Percentiles rank a stretch among this genome's conserved stretches.
Conservation (phyloP, 1,140 invertebrate genomes). For the Megalopta genalis region DNA sequence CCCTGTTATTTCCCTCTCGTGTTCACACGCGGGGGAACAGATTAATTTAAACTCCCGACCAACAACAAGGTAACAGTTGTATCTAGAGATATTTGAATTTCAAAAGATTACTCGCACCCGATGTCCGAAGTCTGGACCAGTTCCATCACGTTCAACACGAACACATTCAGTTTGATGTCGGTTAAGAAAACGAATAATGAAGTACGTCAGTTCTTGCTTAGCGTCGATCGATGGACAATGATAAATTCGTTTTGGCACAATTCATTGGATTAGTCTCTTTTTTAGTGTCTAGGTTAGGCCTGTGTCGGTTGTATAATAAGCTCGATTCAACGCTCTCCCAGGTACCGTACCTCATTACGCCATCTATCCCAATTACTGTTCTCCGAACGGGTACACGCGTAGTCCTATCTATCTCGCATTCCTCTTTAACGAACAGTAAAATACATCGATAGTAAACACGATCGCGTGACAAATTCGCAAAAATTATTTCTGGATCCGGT, state of each 20-base stretch:
- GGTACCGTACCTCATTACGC: slow-evolving; percentile 47
- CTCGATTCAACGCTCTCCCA: slow-evolving; percentile 53
- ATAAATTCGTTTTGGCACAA: slow-evolving; percentile 49
- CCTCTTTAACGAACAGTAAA: neutral
- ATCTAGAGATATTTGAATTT: neutral
- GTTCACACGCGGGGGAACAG: too few species aligned
- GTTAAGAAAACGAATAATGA: slow-evolving; percentile 36
- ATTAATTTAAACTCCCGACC: neutral
- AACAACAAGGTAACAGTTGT: neutral
- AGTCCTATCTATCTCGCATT: neutral
- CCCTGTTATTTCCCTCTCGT: neutral
- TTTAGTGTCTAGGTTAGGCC: slow-evolving; percentile 49
- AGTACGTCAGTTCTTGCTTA: slow-evolving; percentile 31
- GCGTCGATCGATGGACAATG: slow-evolving; percentile 34
- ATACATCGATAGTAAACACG: neutral
- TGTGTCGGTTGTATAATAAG: slow-evolving; percentile 54
- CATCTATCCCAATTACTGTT: neutral
- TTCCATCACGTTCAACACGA: slow-evolving; percentile 42
- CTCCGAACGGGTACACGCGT: too few species aligned
- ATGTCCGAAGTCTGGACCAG: slow-evolving; percentile 7
- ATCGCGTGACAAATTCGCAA: neutral
- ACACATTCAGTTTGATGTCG: slow-evolving; percentile 51
- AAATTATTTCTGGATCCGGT: neutral
- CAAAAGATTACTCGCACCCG: neutral
- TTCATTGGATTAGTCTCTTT: slow-evolving; percentile 53